Base-by-base conservation (phyloP, 2,797 vertebrate genomes). In the Phoebastria nigripes region DNA sequence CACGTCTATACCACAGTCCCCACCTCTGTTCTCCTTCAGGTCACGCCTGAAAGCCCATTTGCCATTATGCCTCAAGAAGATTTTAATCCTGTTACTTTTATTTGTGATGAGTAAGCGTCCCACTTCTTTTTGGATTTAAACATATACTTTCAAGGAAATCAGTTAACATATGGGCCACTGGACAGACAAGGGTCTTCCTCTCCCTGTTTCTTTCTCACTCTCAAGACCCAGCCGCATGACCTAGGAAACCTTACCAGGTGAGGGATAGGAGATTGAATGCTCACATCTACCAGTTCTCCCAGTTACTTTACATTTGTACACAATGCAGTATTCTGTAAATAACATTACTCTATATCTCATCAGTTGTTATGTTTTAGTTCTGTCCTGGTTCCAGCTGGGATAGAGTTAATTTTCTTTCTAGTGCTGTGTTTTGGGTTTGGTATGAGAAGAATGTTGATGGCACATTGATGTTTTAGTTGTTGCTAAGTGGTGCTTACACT, bases 1-100 rank as follows among this genome's bases (percentile, higher is more conserved):
- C 3, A 6, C 1, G 2, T 69, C 10, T 51, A 10, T 63, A 26
- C 39, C 5, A 15, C 20, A 29, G 26, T 70, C 20, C 7, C 2
- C 15, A 67, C 6, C 8, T 72, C 33, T 4, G 1, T 73, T 65
- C 6, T 63, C 37, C 20, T 74, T 76, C n/a, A 63, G 14, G 31
- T 67, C 44, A 28, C 0, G 1, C 44, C 8, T 63, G 22, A 73
- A 87, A 89, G 6, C 12, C 9, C 11, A 26, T 71, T 89, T 89
- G 12, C 24, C 25, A 24, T 70, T 55, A 35, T 20, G 4, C 1
- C 16, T 84, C 21, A 24, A 39, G 73, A 78, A 87, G 0, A 59
- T 46, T 73, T 65, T 24, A 84, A 87, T 12, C 1, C 7, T 58
- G 39, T 52, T 41, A 62, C 46, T 70, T 84, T 67, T 39, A 41